Conservation (phyloP, 2,797 vertebrate species). For the Sebastes oblongus region DNA sequence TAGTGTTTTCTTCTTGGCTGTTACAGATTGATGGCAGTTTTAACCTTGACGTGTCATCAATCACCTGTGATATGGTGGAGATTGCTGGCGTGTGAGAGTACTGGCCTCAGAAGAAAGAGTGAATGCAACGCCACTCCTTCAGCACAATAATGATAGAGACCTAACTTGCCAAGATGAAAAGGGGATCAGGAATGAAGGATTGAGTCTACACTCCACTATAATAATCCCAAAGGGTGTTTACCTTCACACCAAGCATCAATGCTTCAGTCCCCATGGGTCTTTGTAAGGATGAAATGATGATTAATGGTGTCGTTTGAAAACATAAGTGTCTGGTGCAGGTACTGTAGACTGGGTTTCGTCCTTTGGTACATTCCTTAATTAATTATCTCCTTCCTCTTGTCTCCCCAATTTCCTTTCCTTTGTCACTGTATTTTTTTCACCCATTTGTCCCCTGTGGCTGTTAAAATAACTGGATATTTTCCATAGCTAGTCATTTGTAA, state of each 20-base stretch:
- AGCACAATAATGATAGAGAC: conserved; percentile 47
- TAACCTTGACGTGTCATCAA: conserved; percentile 35
- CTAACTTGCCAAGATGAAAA: conserved; percentile 11
- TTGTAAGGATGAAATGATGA: conserved; percentile 34
- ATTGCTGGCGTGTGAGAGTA: conserved; percentile 10
- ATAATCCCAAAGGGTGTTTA: conserved; percentile 50
- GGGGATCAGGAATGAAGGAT: conserved; percentile 22
- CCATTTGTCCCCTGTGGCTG: neutral
- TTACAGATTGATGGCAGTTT: conserved; percentile 39
- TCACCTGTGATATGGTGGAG: conserved; percentile 32
- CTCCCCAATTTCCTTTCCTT: neutral
- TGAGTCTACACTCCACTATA: neutral
- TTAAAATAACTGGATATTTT: neutral
- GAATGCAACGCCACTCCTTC: conserved; percentile 20
- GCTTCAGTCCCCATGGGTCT: conserved; percentile 17
- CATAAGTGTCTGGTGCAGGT: neutral
- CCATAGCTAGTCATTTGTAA: neutral
- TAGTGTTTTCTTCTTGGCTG: conserved; percentile 25
- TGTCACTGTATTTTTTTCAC: neutral
- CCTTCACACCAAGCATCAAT: conserved; percentile 35
- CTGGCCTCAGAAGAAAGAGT: conserved; percentile 2
- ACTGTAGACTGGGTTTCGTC: neutral
- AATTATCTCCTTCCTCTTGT: neutral
- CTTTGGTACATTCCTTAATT: neutral
- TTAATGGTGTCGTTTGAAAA: conserved; percentile 41